These are phyloP conservation scores for Stegastes partitus DNA, from an alignment of 2,113 vertebrate species.

Conservation along the genomic window DNA sequence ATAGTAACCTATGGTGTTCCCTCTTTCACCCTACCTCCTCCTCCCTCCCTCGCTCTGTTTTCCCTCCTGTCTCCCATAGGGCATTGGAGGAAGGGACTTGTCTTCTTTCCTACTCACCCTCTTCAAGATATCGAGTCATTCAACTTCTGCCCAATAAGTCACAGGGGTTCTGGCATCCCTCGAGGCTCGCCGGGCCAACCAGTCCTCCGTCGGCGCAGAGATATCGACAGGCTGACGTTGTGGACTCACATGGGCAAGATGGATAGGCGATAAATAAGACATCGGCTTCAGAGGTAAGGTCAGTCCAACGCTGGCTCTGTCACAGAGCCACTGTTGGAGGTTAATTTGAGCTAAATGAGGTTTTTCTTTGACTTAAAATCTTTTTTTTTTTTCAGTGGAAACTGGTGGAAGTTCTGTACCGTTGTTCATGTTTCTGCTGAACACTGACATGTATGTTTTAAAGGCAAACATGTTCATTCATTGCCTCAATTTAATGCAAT, in stretches of 20 bases:
- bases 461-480: too few species aligned
- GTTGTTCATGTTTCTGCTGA: too few species aligned
- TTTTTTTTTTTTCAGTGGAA: not conserved
- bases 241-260: conserved; percentile 53
- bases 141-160: conserved; percentile 37
- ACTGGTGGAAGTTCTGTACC: not conserved
- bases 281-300: conserved; percentile 74
- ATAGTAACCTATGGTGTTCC: conserved; percentile 82
- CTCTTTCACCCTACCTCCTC: conserved; percentile 62
- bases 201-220: conserved; percentile 28
- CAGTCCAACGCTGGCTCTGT: conserved; percentile 2
- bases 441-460: too few species aligned
- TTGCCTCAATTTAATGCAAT: not conserved
- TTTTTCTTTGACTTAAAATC: not conserved
- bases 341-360: not conserved
- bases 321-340: not conserved
- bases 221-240: conserved; percentile 40
- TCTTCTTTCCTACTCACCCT: conserved; percentile 66
- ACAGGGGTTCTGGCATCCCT: conserved; percentile 36
- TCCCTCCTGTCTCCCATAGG: conserved; percentile 72
- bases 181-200: conserved; percentile 14
- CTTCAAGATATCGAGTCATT: conserved; percentile 62
- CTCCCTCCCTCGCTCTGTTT: conserved; percentile 55
- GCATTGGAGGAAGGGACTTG: conserved; percentile 68
- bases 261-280: conserved; percentile 68